phyloP scores from a whole-genome alignment of 2,113 vertebrate genomes.

The Poeciliopsis occidentalis region DNA sequence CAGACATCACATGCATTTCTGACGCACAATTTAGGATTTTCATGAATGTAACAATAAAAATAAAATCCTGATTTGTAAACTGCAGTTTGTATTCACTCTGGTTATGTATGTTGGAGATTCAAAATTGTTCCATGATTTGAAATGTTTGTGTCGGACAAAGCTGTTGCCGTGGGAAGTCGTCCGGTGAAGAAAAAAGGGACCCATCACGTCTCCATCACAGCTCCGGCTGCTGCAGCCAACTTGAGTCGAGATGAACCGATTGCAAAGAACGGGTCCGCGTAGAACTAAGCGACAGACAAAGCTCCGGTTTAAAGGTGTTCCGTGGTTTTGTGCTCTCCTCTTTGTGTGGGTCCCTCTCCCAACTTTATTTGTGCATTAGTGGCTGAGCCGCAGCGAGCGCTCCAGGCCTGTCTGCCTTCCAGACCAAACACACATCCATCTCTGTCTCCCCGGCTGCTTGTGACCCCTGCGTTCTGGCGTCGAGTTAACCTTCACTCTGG shows the following conservation, averaged over 20 bases:
- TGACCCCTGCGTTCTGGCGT: conserved; percentile 60
- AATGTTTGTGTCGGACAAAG: too few relatives aligned
- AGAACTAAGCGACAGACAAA: too few relatives aligned
- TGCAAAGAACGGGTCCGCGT: background rate
- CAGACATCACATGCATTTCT: too few relatives aligned
- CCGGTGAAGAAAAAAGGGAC: background rate
- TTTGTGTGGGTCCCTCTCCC: conserved; percentile 7
- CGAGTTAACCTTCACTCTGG: conserved; percentile 47
- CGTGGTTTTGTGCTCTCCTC: conserved; percentile 1
- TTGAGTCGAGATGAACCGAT: background rate
- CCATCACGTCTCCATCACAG: background rate
- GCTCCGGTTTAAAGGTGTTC: background rate
- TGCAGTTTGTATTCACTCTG: too few relatives aligned
- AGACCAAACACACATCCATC: conserved; percentile 68
- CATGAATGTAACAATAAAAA: too few relatives aligned
- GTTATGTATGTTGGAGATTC: too few relatives aligned
- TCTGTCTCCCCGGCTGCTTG: conserved; percentile 27
- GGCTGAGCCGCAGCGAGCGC: conserved; percentile 32
- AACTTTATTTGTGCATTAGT: conserved; percentile 22
- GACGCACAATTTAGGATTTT: too few relatives aligned
- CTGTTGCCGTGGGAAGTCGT: too few relatives aligned
- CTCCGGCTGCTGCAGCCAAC: background rate
- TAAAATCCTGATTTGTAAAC: too few relatives aligned
- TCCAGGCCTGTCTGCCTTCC: conserved; percentile 49
- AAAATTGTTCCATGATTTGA: too few relatives aligned